phyloP scores from a whole-genome alignment of 1,140 invertebrate species.

The Macrotrachela quadricornifera region DNA sequence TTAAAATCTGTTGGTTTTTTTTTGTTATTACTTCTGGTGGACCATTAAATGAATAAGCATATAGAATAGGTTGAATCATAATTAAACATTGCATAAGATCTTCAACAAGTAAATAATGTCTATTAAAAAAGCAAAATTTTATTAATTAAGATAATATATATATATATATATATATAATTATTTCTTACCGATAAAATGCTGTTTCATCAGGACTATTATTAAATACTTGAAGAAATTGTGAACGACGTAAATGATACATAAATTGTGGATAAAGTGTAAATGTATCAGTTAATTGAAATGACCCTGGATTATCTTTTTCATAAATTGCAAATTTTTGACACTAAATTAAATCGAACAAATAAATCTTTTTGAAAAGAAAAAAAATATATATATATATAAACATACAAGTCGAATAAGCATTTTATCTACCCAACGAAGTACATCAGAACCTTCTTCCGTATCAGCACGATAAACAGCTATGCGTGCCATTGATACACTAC shows the following conservation, averaged over 20 bases:
- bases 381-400: not conserved
- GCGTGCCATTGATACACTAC: slow-evolving; percentile 84
- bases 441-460: slow-evolving; percentile 75
- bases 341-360: slow-evolving; percentile 31
- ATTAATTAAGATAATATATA: too few relatives aligned
- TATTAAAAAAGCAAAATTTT: not conserved
- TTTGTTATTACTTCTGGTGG: slow-evolving; percentile 43
- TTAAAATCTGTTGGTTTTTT: too few relatives aligned
- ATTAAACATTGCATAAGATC: slow-evolving; percentile 88
- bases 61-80: slow-evolving; percentile 97
- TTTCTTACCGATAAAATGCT: slow-evolving; percentile 66
- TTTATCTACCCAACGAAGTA: slow-evolving; percentile 87
- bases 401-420: slow-evolving; percentile 60
- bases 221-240: slow-evolving; percentile 99
- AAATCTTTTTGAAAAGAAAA: not conserved
- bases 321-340: slow-evolving; percentile 99
- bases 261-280: slow-evolving; percentile 97
- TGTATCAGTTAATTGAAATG: slow-evolving; percentile 79
- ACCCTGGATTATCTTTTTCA: slow-evolving; percentile 83
- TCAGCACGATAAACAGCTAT: slow-evolving; percentile 86
- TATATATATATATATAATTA: slow-evolving; percentile 3
- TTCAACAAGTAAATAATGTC: slow-evolving; percentile 44
- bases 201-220: slow-evolving; percentile 99
- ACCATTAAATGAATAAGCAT: slow-evolving; percentile 91
- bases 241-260: slow-evolving; percentile 93